Conservation (phyloP, 2,113 vertebrate genomes). For the Rhegmatorhina hoffmannsi region DNA sequence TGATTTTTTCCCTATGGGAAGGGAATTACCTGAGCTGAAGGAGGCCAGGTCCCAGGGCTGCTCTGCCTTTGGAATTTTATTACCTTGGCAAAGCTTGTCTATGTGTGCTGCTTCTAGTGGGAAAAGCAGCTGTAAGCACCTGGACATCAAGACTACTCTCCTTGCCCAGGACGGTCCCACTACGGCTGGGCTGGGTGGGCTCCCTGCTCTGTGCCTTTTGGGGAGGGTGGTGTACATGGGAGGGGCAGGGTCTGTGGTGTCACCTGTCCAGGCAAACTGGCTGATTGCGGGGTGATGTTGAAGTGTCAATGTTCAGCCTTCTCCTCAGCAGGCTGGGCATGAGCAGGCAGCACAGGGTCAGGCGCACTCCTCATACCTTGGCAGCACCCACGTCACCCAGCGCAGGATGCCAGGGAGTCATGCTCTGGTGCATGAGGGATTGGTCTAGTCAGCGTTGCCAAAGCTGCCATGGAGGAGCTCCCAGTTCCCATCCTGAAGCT, state of each 20-base stretch:
- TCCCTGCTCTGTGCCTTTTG: accelerated
- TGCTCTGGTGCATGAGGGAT: not conserved
- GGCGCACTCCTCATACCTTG: accelerated
- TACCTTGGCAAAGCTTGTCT: not conserved
- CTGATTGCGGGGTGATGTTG: not conserved
- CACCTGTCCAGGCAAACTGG: not conserved
- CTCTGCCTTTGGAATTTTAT: not conserved
- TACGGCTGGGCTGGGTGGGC: accelerated
- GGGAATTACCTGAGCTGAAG: not conserved
- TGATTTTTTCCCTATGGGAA: not conserved
- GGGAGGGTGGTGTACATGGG: accelerated
- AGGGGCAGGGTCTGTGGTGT: not conserved
- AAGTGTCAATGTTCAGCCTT: not conserved
- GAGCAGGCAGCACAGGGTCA: accelerated
- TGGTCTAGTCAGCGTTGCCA: accelerated
- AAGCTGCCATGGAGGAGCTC: not conserved
- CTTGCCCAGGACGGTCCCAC: not conserved
- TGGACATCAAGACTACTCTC: not conserved
- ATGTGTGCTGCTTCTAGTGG: accelerated
- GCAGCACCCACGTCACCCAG: not conserved
- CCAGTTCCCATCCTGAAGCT: not conserved
- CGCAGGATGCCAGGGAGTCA: accelerated
- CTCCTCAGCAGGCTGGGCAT: not conserved
- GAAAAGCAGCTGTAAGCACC: not conserved
- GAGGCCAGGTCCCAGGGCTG: not conserved